Evolutionary conservation across 2,888 invertebrate genomes (phyloP).

Genomic region (Galerucella pusilla): DNA sequence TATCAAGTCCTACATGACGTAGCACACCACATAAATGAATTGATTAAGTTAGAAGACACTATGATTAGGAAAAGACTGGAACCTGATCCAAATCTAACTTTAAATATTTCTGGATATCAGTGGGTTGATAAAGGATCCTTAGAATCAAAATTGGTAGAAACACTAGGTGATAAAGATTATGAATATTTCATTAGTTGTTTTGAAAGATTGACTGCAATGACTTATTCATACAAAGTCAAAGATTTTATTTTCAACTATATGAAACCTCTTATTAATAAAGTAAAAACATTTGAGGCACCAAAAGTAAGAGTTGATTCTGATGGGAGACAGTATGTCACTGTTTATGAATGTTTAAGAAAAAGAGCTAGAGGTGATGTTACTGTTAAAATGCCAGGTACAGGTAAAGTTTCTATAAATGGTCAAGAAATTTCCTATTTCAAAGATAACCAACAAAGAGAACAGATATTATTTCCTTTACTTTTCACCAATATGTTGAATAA

Average conservation of each 20-base stretch:
- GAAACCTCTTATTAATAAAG: constrained; percentile 71
- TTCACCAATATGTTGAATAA: constrained; percentile 79
- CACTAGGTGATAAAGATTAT: constrained; percentile 76
- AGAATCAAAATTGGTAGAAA: constrained; percentile 75
- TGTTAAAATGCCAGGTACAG: constrained; percentile 84
- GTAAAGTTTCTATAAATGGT: constrained; percentile 85
- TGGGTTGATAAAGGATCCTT: constrained; percentile 78
- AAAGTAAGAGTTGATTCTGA: constrained; percentile 76
- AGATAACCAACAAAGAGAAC: constrained; percentile 77
- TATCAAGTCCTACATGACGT: constrained; percentile 83
- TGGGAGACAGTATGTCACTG: constrained; percentile 78
- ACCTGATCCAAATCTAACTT: constrained; percentile 70
- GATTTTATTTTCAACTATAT: constrained; percentile 81
- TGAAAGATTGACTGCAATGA: constrained; percentile 76
- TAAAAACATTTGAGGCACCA: constrained; percentile 72
- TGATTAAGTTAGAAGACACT: constrained; percentile 78
- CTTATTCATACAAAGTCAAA: constrained; percentile 76
- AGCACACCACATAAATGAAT: constrained; percentile 74
- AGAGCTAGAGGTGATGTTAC: constrained; percentile 81
- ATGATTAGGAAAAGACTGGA: constrained; percentile 72
- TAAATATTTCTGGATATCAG: constrained; percentile 69
- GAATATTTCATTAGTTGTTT: constrained; percentile 77
- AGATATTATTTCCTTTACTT: constrained; percentile 87
- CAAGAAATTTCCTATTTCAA: constrained; percentile 82
- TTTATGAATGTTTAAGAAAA: constrained; percentile 80